Percentiles rank a stretch among this genome's conserved stretches.
These are phyloP conservation scores for Dromas ardeola DNA, from an alignment of 2,113 vertebrate species.

Conservation along the genomic window DNA sequence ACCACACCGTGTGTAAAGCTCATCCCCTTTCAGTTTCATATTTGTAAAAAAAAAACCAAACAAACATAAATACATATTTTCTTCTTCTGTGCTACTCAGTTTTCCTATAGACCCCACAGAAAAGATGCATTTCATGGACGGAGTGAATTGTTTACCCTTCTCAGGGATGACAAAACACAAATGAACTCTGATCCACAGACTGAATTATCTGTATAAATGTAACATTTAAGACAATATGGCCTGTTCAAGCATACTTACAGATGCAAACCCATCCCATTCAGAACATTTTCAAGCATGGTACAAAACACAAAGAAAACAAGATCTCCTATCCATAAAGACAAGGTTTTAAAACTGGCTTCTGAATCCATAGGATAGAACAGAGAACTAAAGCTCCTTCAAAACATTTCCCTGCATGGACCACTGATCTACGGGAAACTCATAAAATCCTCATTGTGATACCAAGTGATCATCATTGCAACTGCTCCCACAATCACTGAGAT, in stretches of 20 bases:
- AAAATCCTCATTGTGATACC: background rate
- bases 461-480: background rate
- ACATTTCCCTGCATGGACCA: background rate
- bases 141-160: background rate
- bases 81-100: background rate
- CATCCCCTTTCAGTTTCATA: background rate
- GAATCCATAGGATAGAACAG: background rate
- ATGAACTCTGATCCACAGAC: background rate
- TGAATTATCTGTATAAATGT: background rate
- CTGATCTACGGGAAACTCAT: background rate
- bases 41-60: background rate
- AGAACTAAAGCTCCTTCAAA: background rate
- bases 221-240: background rate
- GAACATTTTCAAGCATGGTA: background rate
- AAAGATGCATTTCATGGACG: background rate
- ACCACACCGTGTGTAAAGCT: rapidly evolving
- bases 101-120: background rate
- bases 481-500: rapidly evolving
- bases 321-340: background rate
- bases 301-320: background rate
- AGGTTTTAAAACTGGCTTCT: background rate
- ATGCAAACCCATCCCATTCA: background rate
- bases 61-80: background rate
- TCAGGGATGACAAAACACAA: background rate
- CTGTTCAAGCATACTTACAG: background rate